Percentiles rank a stretch among this genome's conserved stretches.
These are phyloP conservation scores for Caenorhabditis afra DNA, from an alignment of 2,888 invertebrate species.

Conservation along the genomic window DNA sequence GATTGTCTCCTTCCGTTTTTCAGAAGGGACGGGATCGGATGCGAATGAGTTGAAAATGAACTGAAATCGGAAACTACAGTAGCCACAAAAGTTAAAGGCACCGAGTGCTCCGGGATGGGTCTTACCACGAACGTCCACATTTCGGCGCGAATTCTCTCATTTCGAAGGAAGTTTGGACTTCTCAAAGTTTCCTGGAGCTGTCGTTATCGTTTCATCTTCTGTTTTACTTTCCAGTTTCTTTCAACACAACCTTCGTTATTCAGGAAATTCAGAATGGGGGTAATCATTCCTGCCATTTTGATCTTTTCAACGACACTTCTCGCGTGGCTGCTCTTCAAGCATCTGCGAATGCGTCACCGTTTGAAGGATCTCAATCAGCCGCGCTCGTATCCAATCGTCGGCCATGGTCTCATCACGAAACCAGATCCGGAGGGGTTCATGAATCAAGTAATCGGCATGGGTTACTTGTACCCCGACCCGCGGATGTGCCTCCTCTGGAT, in stretches of 20 bases:
- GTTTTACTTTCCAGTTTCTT: no score
- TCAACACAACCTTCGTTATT: background rate
- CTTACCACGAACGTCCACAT: no score
- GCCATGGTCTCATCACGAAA: constrained; percentile 85
- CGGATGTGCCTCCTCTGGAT: constrained; percentile 77
- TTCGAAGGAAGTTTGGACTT: no score
- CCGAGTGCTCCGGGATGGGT: no score
- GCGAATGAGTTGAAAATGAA: no score
- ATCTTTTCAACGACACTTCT: constrained; percentile 11
- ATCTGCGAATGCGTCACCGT: constrained; percentile 41
- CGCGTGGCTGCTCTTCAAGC: constrained; percentile 38
- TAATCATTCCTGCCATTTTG: constrained; percentile 41
- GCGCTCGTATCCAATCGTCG: constrained; percentile 83
- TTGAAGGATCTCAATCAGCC: constrained; percentile 84
- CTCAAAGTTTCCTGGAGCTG: no score
- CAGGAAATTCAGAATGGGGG: constrained; percentile 39
- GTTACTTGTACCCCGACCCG: constrained; percentile 73
- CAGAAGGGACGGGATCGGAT: no score
- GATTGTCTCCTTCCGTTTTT: background rate
- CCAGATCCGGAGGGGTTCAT: constrained; percentile 84
- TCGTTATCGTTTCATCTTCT: no score
- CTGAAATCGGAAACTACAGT: no score
- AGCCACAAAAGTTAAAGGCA: no score
- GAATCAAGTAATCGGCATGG: constrained; percentile 75
- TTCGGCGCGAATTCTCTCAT: no score